Evolutionary conservation across 2,113 vertebrate genomes (phyloP), one percentile per base, ranked within the genome.

Genomic region (Salvelinus namaycush): DNA sequence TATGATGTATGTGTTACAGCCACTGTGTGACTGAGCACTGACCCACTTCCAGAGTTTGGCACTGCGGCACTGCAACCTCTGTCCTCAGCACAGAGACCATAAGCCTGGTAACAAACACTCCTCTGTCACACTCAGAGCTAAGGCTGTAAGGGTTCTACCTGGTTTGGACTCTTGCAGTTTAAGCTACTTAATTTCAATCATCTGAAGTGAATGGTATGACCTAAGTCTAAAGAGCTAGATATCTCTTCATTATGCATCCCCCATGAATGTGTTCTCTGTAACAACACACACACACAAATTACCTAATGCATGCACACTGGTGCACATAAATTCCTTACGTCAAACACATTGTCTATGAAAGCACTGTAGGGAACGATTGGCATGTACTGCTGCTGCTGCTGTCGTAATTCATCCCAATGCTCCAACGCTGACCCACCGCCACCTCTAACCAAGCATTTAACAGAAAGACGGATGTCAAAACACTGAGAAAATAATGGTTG

Each of bases 1-100:
- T 92, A 87, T 82, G 87, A 90, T 92, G 88, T 82, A 76, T 89
- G 86, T 78, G 85, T 88, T 83, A 80, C 81, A 86, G 84, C 82
- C 83, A 87, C 89, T 83, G 84, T 89, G 82, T 87, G 87, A 89
- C 81, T 83, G 86, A 84, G 83, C 86, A 76, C 82, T 87, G 81
- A 92, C 85, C 90, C 88, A 90, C 75, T 90, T 89, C 81, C 82
- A 83, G 65, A 51, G 16, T 73, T 83, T 90, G 89, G 89, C 90
- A 84, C 44, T 7, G 54, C 70, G 76, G 82, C 79, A 82, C 77
- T 68, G 78, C 80, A 68, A 73, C 80, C 76, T 80, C 76, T 77
- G 82, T 80, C 74, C 76, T 54, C 68, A 79, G 73, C 83, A 70
- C 62, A 70, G 76, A 81, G 73, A 74, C 29, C 60, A 22, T 68